Conservation (phyloP, 2,888 invertebrate species). For the Polymixis lichenea region DNA sequence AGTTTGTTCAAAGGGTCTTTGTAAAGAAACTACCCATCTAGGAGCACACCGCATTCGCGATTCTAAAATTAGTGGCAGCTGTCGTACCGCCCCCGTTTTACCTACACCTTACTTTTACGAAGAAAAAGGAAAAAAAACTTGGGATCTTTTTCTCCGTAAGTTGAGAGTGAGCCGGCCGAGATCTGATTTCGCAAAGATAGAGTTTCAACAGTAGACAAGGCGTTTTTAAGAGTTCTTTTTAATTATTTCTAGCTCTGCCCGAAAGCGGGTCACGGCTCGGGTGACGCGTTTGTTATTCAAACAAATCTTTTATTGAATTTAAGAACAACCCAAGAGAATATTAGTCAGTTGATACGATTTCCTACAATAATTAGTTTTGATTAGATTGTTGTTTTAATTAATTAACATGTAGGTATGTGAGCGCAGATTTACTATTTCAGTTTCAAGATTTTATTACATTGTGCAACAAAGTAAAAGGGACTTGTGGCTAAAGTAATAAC, state of each 20-base stretch:
- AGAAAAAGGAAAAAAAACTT: constrained; percentile 75
- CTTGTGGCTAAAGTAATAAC: too few species aligned
- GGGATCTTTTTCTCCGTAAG: constrained; percentile 75
- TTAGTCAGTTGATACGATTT: constrained; percentile 35
- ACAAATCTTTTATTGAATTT: constrained; percentile 66
- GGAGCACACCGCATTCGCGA: constrained; percentile 74
- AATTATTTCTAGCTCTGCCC: constrained; percentile 80
- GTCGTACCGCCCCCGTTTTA: constrained; percentile 78
- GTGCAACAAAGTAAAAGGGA: too few species aligned
- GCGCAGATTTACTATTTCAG: constrained; percentile 6
- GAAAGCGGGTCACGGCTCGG: constrained; percentile 78
- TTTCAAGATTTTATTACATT: not conserved
- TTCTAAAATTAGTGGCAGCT: constrained; percentile 83
- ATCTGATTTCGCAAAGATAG: constrained; percentile 88
- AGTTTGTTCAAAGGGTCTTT: constrained; percentile 68
- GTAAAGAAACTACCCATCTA: constrained; percentile 68
- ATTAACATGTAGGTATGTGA: not conserved
- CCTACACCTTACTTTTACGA: constrained; percentile 81
- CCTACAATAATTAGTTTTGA: constrained; percentile 57
- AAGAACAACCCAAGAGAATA: constrained; percentile 60
- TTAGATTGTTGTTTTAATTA: constrained; percentile 42
- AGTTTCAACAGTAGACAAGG: constrained; percentile 84
- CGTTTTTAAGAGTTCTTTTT: constrained; percentile 87
- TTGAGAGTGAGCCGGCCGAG: constrained; percentile 75
- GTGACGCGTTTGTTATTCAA: constrained; percentile 72